Conservation (phyloP, 2,113 vertebrate species). For the Hypanus sabinus region DNA sequence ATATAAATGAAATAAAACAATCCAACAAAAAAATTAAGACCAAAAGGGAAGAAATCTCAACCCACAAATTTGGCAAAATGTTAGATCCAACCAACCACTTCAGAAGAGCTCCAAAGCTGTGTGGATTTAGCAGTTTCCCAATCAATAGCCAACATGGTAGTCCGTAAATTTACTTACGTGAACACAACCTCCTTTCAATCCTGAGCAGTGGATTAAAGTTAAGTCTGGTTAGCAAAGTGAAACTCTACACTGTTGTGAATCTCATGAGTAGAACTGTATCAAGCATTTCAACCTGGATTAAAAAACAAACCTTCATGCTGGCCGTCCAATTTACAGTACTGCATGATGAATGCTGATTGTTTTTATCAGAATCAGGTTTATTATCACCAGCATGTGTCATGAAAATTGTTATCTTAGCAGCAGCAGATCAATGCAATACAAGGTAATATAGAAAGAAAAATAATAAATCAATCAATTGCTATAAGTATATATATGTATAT, state of each 20-base stretch:
- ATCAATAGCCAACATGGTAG: not conserved
- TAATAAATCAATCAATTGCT: too few relatives aligned
- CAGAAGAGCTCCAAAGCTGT: not conserved
- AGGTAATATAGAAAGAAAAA: too few relatives aligned
- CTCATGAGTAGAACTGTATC: not conserved
- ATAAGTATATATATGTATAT: too few relatives aligned
- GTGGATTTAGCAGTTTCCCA: not conserved
- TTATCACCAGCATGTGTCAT: too few relatives aligned
- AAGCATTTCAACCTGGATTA: not conserved
- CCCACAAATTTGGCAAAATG: not conserved
- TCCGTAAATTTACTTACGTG: not conserved
- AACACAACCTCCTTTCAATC: not conserved
- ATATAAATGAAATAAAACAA: constrained; percentile 29
- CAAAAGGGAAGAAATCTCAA: constrained; percentile 29
- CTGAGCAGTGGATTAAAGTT: not conserved
- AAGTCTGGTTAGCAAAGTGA: not conserved
- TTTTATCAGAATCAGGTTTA: too few relatives aligned
- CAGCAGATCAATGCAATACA: too few relatives aligned
- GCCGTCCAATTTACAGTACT: not conserved
- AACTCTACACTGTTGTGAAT: not conserved
- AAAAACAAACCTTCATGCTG: constrained; percentile 1
- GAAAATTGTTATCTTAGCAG: too few relatives aligned
- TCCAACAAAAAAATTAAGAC: constrained; percentile 15
- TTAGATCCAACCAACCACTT: constrained; percentile 21
- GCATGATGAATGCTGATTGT: not conserved